These are phyloP conservation scores for Platycheirus albimanus DNA, from an alignment of 2,888 invertebrate species.

Conservation along the genomic window DNA sequence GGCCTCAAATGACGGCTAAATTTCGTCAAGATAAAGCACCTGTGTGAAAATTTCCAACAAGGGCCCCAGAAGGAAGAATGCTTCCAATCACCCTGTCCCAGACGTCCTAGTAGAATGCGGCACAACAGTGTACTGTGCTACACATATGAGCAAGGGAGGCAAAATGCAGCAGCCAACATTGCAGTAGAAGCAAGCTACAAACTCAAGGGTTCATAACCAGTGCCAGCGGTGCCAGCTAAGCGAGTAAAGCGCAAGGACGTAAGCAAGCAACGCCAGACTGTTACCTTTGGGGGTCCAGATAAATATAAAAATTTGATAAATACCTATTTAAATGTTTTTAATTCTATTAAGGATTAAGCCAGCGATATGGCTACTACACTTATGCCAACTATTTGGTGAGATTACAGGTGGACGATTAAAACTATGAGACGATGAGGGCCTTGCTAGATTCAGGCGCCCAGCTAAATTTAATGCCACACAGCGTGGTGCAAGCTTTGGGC, in stretches of 20 bases:
- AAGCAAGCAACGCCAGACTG: no score
- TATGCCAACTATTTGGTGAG: background rate
- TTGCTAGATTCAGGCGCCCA: background rate
- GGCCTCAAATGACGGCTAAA: background rate
- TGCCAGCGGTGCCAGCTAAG: no score
- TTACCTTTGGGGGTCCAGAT: no score
- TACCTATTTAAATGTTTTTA: background rate
- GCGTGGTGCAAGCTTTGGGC: no score
- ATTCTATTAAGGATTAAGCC: background rate
- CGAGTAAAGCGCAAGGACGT: no score
- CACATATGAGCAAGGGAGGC: background rate
- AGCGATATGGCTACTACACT: background rate
- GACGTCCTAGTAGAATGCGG: background rate
- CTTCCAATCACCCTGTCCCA: background rate
- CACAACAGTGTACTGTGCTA: slow-evolving; percentile 8
- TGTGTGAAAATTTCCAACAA: slow-evolving; percentile 19
- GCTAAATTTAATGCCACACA: background rate
- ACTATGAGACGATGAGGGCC: background rate
- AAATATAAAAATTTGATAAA: no score
- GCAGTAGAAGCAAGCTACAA: background rate
- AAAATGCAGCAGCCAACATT: background rate
- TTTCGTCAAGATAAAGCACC: background rate
- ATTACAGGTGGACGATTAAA: background rate
- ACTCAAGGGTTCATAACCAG: no score
- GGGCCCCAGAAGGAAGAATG: background rate